Percentiles rank a stretch among this genome's conserved stretches.
Evolutionary conservation across 2,113 vertebrate genomes (phyloP).

Genomic region (Myxocyprinus asiaticus): DNA sequence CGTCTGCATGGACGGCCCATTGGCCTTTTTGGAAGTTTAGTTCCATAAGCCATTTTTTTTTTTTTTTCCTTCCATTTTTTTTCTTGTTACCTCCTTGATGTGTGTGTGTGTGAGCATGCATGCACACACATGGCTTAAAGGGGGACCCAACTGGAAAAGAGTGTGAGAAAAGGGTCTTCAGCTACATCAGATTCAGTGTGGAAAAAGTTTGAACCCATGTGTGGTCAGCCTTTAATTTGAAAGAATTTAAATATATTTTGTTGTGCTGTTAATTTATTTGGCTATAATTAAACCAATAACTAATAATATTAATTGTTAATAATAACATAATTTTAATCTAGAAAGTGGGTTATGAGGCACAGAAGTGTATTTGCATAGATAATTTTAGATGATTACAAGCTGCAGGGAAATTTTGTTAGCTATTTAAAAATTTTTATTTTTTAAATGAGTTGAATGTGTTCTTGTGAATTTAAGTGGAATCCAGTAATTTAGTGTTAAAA

Average conservation of each 20-base stretch:
- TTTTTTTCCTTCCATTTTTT: not conserved
- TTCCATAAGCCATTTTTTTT: not conserved
- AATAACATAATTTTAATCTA: no score
- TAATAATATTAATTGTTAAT: no score
- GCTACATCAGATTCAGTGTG: not conserved
- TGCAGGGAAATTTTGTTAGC: no score
- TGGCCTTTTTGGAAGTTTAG: not conserved
- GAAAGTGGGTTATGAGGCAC: no score
- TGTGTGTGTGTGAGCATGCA: not conserved
- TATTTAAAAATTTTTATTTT: no score
- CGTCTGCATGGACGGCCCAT: not conserved
- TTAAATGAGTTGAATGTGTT: no score
- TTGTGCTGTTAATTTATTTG: not conserved
- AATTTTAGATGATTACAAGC: no score
- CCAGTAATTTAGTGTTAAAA: no score
- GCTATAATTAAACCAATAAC: no score
- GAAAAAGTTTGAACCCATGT: not conserved
- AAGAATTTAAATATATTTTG: not conserved
- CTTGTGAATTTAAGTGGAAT: no score
- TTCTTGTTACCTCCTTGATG: not conserved
- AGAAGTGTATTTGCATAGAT: no score
- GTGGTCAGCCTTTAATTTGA: not conserved
- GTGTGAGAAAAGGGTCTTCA: conserved; percentile 5
- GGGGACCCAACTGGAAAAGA: conserved; percentile 30
- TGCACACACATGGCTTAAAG: not conserved